Evolutionary conservation across 2,888 invertebrate species (phyloP).

Genomic region (Andrena minutula): DNA sequence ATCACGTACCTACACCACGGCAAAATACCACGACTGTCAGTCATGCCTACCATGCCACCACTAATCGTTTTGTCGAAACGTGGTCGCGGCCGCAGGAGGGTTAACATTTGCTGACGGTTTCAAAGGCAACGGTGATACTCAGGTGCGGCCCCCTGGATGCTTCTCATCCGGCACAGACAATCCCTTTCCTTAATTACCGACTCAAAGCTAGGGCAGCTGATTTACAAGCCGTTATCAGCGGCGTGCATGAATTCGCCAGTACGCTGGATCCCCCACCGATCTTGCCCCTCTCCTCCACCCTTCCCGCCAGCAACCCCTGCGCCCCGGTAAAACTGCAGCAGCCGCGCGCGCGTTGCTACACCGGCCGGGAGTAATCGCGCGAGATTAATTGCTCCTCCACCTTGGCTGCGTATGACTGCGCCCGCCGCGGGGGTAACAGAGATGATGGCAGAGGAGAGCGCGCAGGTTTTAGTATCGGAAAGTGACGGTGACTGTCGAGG

Average conservation of each 20-base stretch:
- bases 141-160: not conserved
- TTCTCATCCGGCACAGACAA: not conserved
- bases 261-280: conserved; percentile 17
- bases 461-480: conserved; percentile 40
- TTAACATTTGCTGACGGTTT: not conserved
- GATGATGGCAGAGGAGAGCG: not conserved
- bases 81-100: no score
- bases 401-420: conserved; percentile 26
- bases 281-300: not conserved
- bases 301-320: no score
- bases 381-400: conserved; percentile 55
- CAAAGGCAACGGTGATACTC: not conserved
- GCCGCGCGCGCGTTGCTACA: conserved; percentile 5
- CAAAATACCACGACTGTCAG: no score
- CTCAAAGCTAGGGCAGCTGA: conserved; percentile 13
- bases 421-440: not conserved
- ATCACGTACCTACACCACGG: no score
- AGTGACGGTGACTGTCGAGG: conserved; percentile 29
- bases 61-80: no score
- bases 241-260: conserved; percentile 19
- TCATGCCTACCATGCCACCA: no score
- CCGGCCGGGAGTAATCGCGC: conserved; percentile 33
- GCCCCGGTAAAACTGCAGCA: conserved; percentile 35
- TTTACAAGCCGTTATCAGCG: conserved; percentile 40
- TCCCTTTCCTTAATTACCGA: conserved; percentile 29